Base-by-base conservation (phyloP, 1,140 invertebrate species). In the Trachelipus rathkii region DNA sequence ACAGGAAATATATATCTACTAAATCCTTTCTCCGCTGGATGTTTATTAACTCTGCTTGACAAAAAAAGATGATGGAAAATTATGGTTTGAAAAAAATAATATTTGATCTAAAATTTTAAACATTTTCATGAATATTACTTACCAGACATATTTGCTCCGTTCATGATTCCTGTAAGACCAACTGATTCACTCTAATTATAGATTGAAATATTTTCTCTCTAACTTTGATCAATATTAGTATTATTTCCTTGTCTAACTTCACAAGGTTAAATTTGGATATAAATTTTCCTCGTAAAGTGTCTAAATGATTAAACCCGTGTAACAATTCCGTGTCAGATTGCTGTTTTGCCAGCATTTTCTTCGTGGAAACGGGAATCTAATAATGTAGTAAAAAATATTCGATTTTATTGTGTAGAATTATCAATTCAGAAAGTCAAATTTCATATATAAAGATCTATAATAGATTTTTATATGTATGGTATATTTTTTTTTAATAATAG, bases 71-170 rank as follows among this genome's bases (percentile, higher is more conserved):
- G 66, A 69, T 8, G 75, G 44, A 33, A 21, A 11, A 11, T n/a
- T 24, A 23, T 45, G n/a, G 23, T 70, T 60, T 50, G 8, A 19
- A 60, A 19, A 8, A 60, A 60, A 60, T 15, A 15, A 13, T 60
- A 13, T 19, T 60, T 60, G 15, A 60, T 15, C 19, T 60, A 60
- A 3, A 60, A 15, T 60, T 3, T 60, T 60, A 21, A 83, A 33
- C 33, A 33, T 3, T 3, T 3, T 33, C 33, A 33, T 33, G 1
- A 33, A 33, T 33, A 33, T 33, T 33, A 33, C 33, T 85, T 85
- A 94, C 94, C 95, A 82, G 94, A 97, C 95, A 99, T 98, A 86
- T 99, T 99, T 21, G 97, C 97, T 10, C 97, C 97, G 71, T 97
- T 97, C 93, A 99, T 97, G 77, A 99, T 99, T 3, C 97, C 97